Evolutionary conservation across 2,888 invertebrate genomes (phyloP).

Genomic region (Patella ulyssiponensis): DNA sequence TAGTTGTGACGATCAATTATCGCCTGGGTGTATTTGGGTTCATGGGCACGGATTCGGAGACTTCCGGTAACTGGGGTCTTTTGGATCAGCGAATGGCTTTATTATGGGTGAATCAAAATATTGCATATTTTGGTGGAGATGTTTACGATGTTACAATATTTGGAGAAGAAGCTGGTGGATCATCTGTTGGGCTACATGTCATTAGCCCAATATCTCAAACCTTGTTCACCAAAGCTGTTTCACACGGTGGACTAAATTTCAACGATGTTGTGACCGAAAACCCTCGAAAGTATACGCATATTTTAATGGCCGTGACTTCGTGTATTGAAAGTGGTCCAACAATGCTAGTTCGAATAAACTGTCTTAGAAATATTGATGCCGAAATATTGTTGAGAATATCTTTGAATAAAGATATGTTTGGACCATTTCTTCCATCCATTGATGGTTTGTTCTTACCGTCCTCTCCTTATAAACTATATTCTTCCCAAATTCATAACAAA

Average conservation of each 20-base stretch:
- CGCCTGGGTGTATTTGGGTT: slow-evolving; percentile 33
- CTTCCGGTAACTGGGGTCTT: slow-evolving; percentile 29
- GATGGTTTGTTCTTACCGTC: slow-evolving; percentile 22
- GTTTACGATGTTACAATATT: slow-evolving; percentile 21
- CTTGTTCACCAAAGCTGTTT: slow-evolving; percentile 28
- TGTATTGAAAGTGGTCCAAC: neutral
- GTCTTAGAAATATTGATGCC: neutral
- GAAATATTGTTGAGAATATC: neutral
- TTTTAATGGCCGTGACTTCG: neutral
- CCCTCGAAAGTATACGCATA: neutral
- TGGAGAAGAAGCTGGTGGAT: slow-evolving; percentile 29
- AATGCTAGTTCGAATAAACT: neutral
- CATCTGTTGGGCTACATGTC: slow-evolving; percentile 23
- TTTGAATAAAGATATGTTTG: neutral
- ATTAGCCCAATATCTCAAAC: slow-evolving; percentile 25
- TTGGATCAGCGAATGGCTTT: slow-evolving; percentile 32
- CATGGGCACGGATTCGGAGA: slow-evolving; percentile 17
- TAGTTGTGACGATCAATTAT: slow-evolving; percentile 34
- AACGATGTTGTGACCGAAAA: neutral
- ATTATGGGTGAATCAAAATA: slow-evolving; percentile 30
- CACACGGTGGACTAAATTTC: slow-evolving; percentile 20
- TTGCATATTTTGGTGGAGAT: slow-evolving; percentile 32
- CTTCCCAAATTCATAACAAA: neutral
- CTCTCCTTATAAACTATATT: slow-evolving; percentile 3
- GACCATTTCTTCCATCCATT: slow-evolving; percentile 11